A percentile compares a stretch with the other conserved stretches of the same genome.
These are phyloP conservation scores for Neelides sp. DNA, from an alignment of 1,140 invertebrate species.

Conservation along the genomic window DNA sequence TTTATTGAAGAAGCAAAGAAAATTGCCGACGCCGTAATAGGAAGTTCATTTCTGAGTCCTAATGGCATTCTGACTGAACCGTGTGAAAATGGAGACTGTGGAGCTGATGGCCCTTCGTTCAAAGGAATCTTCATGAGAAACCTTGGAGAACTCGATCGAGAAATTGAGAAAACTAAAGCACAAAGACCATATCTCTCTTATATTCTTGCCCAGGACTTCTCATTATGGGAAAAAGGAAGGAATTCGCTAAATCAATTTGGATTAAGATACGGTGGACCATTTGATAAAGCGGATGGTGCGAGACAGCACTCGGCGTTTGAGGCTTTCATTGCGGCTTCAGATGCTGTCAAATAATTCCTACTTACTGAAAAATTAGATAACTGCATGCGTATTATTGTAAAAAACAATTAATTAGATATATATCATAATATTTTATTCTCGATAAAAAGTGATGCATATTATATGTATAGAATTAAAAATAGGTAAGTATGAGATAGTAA, in stretches of 20 bases:
- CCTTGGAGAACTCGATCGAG: conserved; percentile 22
- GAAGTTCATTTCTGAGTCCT: conserved; percentile 14
- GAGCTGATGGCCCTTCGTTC: conserved; percentile 16
- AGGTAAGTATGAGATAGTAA: no score
- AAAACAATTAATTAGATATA: not conserved
- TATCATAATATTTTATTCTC: not conserved
- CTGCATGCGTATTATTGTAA: not conserved
- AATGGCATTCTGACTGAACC: conserved; percentile 6
- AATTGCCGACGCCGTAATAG: conserved; percentile 24
- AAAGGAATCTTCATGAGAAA: conserved; percentile 25
- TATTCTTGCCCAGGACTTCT: conserved; percentile 7
- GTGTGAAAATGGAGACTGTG: conserved; percentile 9
- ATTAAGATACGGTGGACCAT: conserved; percentile 16
- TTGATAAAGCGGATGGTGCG: conserved; percentile 14
- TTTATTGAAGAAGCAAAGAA: conserved; percentile 12
- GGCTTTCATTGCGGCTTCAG: conserved; percentile 17
- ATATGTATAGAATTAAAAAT: no score
- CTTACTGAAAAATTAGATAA: not conserved
- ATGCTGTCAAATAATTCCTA: not conserved
- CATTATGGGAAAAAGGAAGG: conserved; percentile 14
- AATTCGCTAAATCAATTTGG: conserved; percentile 26
- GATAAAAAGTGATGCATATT: no score
- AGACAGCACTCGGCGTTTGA: conserved; percentile 23
- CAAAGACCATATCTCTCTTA: conserved; percentile 18
- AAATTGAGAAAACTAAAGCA: conserved; percentile 7